Evolutionary conservation across 2,113 vertebrate genomes (phyloP).

Genomic region (Coptodon bakossiorum): DNA sequence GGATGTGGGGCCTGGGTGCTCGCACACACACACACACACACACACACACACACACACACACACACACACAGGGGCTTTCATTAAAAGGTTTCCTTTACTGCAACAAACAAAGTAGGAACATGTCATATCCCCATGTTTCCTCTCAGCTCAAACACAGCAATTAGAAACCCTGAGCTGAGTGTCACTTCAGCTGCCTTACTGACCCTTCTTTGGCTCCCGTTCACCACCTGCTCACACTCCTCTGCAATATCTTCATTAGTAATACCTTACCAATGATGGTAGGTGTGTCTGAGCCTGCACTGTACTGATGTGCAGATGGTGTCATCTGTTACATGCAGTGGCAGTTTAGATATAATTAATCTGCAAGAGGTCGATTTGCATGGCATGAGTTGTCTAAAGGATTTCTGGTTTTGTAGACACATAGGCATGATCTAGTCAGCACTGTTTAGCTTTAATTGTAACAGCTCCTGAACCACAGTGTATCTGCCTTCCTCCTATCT

Average conservation of each 20-base stretch:
- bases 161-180: conserved; percentile 30
- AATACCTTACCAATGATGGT: not conserved
- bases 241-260: conserved; percentile 24
- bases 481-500: not conserved
- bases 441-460: not conserved
- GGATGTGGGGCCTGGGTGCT: too few relatives aligned
- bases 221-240: not conserved
- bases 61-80: not conserved
- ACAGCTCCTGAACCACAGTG: not conserved
- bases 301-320: not conserved
- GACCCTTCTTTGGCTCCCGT: conserved; percentile 30
- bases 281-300: not conserved
- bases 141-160: conserved; percentile 28
- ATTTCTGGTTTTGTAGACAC: not conserved
- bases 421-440: not conserved
- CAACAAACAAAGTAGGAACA: not conserved
- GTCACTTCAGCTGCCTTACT: conserved; percentile 34
- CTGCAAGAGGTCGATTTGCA: not conserved
- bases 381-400: not conserved
- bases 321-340: not conserved
- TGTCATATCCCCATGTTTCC: conserved; percentile 14
- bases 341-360: not conserved
- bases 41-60: not conserved
- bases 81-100: not conserved
- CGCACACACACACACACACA: too few relatives aligned